Evolutionary conservation across 2,797 vertebrate genomes (phyloP), one percentile per base, ranked within the genome.

Genomic region (Cynodonichthys magdalenae): DNA sequence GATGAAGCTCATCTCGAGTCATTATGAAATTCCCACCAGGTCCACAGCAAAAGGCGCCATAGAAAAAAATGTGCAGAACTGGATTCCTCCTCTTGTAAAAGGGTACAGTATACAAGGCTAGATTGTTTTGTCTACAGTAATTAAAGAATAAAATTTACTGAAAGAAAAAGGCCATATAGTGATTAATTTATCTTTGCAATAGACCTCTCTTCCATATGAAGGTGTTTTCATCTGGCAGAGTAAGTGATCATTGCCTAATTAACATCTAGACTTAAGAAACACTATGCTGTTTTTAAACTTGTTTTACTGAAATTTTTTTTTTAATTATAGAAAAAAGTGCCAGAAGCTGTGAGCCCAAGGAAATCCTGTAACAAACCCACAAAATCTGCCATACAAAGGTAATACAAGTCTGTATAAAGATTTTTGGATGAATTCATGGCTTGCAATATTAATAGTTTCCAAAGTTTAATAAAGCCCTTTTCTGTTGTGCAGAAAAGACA

Each of bases 401-500:
- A 89, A 58, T 69, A 2, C 14, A 11, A 44, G 64, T 76, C 1
- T 12, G 36, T 44, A 1, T 29, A 3, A 4, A 34, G 55, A 45
- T 0, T 49, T 69, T 66, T 63, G 18, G 18, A 47, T 59, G 11
- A 75, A 48, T 69, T 0, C 18, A 18, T 69, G 47, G 15, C 45
- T 60, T 72, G 34, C 4, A 69, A 1, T 73, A 29, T 18, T 59
- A 46, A 11, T 46, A 1, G 8, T 17, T 58, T 3, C 41, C 47
- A 6, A 48, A 2, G 10, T 15, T 58, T 2, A 44, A 24, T 54
- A 59, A 55, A 59, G 2, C 1, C 11, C 50, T 55, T 20, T 59
- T 59, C 64, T 59, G 66, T 75, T 89, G 70, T 56, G 71, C 85
- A 96, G 95, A 80, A 81, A 93, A 65, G 95, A 97, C 77, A 39